Evolutionary conservation across 2,888 invertebrate genomes (phyloP), one percentile per base, ranked within the genome.

Genomic region (Machimus rusticus): DNA sequence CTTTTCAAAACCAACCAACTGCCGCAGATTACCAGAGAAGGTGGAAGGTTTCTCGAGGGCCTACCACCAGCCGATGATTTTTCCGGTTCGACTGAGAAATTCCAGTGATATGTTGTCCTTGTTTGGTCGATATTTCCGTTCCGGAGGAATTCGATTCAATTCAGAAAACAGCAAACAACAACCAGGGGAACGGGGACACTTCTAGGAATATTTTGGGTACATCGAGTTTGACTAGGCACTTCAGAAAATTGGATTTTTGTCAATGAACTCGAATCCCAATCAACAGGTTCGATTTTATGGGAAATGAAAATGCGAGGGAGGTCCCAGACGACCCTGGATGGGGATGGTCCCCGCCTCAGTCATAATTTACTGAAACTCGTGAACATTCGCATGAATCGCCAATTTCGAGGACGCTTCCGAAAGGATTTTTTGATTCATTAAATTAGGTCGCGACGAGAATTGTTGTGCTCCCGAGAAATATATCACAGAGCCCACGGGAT

Each of bases 261-360:
- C 82, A 82, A 82, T 82, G 82, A 82, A 82, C 66, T 37, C 57
- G 23, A 14, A n/a, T 23, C 57, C 23, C 23, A 31, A 82, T 82
- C 82, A 82, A 82, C 82, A 82, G 82, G 82, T 82, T 82, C 57
- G 82, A 82, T 82, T 82, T 82, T 57, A 34, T 23, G 28, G 66
- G 12, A n/a, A 19, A 66, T 66, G 66, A 28, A 28, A 28, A 66
- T 28, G 66, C 66, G 66, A 66, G 28, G 66, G 66, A 12, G 66
- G 66, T 12, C 12, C 28, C 8, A 66, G 66, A 66, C 66, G 8
- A 2, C 19, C 6, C 66, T 66, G 19, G 6, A 51, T n/a, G 19
- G 51, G 51, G n/a, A n/a, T 12, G 28, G 28, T 66, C 14, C 16
- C 43, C 14, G 66, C 28, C 28, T 6, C 19, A 23, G 66, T 12